Base-by-base conservation (phyloP, 2,888 invertebrate species). In the Platycheirus rosarum region DNA sequence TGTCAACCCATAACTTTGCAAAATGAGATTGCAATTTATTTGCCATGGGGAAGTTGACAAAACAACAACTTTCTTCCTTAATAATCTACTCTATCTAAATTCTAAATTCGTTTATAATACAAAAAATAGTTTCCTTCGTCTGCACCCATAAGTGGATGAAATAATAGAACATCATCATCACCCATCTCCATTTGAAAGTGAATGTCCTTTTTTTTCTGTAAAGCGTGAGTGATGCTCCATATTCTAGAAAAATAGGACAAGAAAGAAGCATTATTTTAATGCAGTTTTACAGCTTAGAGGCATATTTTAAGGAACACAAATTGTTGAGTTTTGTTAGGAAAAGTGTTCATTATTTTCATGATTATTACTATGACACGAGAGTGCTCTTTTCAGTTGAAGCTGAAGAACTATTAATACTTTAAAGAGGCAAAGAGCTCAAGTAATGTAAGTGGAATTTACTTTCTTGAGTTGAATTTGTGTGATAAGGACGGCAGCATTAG, bases 271-370 rank as follows among this genome's bases (percentile, higher is more conserved):
- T 73, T 73, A 65, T 65, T 73, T 49, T 65, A 65, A 73, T 73
- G 73, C 55, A 65, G 63, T 73, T 65, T 53, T 63, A 16, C 63
- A 71, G 62, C 40, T 55, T 55, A 20, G 37, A 55, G 40, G 55
- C 40, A 55, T 23, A 55, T 40, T 55, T 20, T 55, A 9, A n/a
- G n/a, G 23, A 11, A 9, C 14, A 32, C 6, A 13, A 1, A 40
- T 53, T 23, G 20, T 23, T 46, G 16, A n/a, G 0, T 55, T 37
- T 9, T 37, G 13, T 8, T 20, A 13, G 20, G 20, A 13, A 53
- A 71, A 78, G 60, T 73, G 73, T 62, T 78, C 44, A 29, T 37
- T 60, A 78, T 62, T 62, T 65, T 77, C 71, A 77, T 71, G 73
- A 73, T 78, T 78, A 73, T 78, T 78, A 78, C 73, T 66, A 40